Base-by-base conservation (phyloP, 2,113 vertebrate genomes). In the Etheostoma spectabile region DNA sequence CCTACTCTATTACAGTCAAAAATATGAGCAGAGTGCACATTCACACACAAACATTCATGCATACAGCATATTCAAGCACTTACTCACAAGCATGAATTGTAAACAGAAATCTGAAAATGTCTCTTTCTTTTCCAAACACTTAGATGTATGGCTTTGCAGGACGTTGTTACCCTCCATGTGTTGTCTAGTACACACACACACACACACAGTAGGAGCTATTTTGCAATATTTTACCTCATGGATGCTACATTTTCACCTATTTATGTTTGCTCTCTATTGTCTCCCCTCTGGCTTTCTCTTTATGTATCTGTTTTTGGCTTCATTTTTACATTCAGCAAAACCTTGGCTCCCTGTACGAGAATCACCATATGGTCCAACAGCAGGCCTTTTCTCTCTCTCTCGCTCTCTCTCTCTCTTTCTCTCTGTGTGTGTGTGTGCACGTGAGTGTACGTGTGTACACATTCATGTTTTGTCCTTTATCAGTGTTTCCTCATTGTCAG, bases 401-500 rank as follows among this genome's bases (percentile, higher is more conserved):
- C 27, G 27, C 27, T 27, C 27, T 27, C 27, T 27, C 27, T 27
- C 27, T 27, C 27, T 27, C 27, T 27, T 27, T 27, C 27, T 27
- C 27, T 27, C 27, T 27, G 46, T 62, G 45, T 61, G 38, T 45
- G 49, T 52, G 52, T 46, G 33, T 24, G 52, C 35, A 38, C 66
- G 33, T 38, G 57, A 56, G 35, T 74, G 59, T 75, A 30, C 3
- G 35, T 49, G 75, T 19, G 63, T 0, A 6, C 14, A 68, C 38
- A 60, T 71, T 64, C 77, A 51, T 85, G 75, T 63, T 76, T 77
- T 85, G 83, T 91, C 79, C 87, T 95, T 92, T 93, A 94, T 93
- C 91, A 88, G 89, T 83, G 88, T 90, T 94, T 91, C 85, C 84
- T 93, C 86, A 89, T 92, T 86, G 82, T 94, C 92, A 92, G 89